Percentiles rank a stretch among this genome's conserved stretches.
Conservation (phyloP, 1,140 invertebrate genomes). For the Chelonus insularis region DNA sequence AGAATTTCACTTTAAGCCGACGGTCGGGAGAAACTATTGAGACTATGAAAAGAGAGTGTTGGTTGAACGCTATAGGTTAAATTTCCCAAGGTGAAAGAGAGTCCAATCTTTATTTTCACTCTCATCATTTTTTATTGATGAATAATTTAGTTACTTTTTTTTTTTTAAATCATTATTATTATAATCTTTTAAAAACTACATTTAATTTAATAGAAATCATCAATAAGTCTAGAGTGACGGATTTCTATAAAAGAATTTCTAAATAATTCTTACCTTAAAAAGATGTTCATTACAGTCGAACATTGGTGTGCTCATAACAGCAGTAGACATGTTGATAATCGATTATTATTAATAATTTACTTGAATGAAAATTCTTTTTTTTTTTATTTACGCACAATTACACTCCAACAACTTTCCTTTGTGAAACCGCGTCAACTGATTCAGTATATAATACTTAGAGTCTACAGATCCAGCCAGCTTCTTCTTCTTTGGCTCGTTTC, state of each 20-base stretch:
- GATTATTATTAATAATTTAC: not conserved
- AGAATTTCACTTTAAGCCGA: slow-evolving; percentile 1
- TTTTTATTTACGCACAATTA: slow-evolving; percentile 26
- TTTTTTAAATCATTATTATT: slow-evolving; percentile 31
- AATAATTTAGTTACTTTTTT: too few relatives aligned
- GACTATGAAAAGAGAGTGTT: slow-evolving; percentile 44
- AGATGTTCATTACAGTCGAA: slow-evolving; percentile 53
- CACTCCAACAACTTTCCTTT: slow-evolving; percentile 24
- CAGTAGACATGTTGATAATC: slow-evolving; percentile 49
- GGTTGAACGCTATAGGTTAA: slow-evolving; percentile 31
- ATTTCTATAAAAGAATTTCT: not conserved
- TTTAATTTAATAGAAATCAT: too few relatives aligned
- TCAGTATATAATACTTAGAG: too few relatives aligned
- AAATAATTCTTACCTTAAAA: slow-evolving; percentile 50
- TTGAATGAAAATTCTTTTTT: not conserved
- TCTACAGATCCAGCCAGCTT: too few relatives aligned
- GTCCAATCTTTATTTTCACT: slow-evolving; percentile 19
- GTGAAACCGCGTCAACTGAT: slow-evolving; percentile 18
- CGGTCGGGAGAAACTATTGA: slow-evolving; percentile 40
- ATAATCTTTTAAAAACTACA: too few relatives aligned
- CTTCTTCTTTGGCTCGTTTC: slow-evolving; percentile 11
- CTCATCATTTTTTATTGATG: slow-evolving; percentile 9
- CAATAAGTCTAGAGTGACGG: too few relatives aligned
- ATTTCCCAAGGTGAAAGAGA: too few relatives aligned
- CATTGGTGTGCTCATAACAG: slow-evolving; percentile 54